These are phyloP conservation scores for Emys orbicularis DNA, from an alignment of 2,797 vertebrate genomes.

Conservation along the genomic window DNA sequence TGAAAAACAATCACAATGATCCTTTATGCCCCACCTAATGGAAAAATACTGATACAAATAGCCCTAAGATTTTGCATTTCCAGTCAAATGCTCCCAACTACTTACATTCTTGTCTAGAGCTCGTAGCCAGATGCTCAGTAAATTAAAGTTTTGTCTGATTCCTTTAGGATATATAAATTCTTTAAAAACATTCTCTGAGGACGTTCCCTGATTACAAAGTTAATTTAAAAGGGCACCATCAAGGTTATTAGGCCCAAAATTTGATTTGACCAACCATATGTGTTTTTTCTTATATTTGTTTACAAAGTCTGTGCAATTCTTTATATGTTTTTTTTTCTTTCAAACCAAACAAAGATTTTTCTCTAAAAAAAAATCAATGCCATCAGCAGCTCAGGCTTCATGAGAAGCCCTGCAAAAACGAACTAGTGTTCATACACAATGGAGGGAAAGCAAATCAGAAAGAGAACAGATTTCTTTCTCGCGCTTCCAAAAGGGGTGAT, in stretches of 20 bases:
- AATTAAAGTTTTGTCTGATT: neutral
- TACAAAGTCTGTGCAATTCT: neutral
- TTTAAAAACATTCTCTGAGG: neutral
- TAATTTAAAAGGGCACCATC: slow-evolving; percentile 7
- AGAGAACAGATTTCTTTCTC: neutral
- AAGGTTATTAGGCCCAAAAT: slow-evolving; percentile 28
- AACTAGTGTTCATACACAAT: neutral
- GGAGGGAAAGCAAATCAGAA: neutral
- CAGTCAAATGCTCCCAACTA: neutral
- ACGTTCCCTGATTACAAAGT: slow-evolving; percentile 1
- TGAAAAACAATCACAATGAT: neutral
- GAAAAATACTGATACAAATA: neutral
- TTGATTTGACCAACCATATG: neutral
- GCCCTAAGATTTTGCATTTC: neutral
- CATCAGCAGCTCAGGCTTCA: neutral
- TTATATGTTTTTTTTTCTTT: fast-evolving
- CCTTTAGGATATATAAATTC: neutral
- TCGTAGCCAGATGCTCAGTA: neutral
- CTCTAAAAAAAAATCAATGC: neutral
- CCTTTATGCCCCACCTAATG: neutral
- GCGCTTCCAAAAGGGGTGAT: neutral
- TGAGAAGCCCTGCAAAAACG: neutral
- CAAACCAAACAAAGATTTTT: neutral
- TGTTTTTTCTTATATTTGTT: neutral
- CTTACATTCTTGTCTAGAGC: neutral